phyloP scores from a whole-genome alignment of 2,113 vertebrate species.

The Romanogobio albipinnatus region DNA sequence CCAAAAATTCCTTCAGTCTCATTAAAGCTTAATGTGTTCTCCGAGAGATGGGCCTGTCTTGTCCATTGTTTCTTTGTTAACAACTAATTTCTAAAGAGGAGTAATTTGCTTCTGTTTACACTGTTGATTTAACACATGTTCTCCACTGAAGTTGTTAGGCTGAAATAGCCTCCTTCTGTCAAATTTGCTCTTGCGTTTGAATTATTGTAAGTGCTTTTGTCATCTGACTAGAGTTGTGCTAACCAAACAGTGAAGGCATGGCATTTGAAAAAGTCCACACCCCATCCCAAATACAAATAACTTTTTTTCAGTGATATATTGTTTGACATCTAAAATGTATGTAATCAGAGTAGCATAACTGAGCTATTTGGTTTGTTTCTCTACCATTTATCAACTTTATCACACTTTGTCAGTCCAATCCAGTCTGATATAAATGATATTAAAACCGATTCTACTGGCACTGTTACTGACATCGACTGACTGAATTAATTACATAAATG shows the following conservation, averaged over 20 bases:
- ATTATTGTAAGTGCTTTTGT: slow-evolving; percentile 3
- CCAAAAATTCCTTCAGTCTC: slow-evolving; percentile 67
- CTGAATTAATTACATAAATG: too few species aligned
- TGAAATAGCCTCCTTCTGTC: slow-evolving; percentile 31
- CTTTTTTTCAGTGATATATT: neutral
- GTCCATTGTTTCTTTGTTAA: slow-evolving; percentile 67
- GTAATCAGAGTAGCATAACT: neutral
- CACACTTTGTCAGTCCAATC: neutral
- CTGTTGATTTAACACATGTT: slow-evolving; percentile 60
- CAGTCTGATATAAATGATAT: neutral
- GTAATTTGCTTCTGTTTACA: slow-evolving; percentile 67
- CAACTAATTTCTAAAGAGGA: slow-evolving; percentile 69
- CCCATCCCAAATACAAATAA: neutral
- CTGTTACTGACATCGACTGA: neutral
- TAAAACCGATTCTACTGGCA: neutral
- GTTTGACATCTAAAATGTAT: neutral
- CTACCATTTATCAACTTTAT: neutral
- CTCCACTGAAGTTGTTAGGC: neutral
- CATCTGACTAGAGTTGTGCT: neutral
- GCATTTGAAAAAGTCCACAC: neutral
- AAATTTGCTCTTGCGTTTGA: neutral
- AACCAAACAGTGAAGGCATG: neutral
- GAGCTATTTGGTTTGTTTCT: neutral
- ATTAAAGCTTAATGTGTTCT: slow-evolving; percentile 65
- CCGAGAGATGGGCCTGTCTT: slow-evolving; percentile 60